Evolutionary conservation across 2,797 vertebrate genomes (phyloP), one percentile per base, ranked within the genome.

Genomic region (Bovichtus diacanthus): DNA sequence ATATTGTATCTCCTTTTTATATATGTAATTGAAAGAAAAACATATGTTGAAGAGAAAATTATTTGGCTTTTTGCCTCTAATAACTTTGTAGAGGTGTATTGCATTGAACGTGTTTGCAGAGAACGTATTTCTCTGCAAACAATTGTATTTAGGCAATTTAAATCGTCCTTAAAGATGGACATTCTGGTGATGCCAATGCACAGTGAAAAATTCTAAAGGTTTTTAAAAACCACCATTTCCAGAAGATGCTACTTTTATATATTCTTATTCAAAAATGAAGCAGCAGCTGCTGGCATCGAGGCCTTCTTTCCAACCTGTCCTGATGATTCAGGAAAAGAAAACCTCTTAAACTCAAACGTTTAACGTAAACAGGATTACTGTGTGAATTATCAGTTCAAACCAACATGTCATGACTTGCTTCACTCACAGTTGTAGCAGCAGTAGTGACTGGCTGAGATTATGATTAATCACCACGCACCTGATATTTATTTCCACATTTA

Each of bases 401-500:
- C 21, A 39, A 21, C 25, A 12, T 59, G 53, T 43, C 34, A 18
- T 4, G 41, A 54, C 54, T 68, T 70, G 51, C 41, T 59, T 58
- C 56, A 27, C 44, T 64, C 8, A 1, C 53, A 56, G 66, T 50
- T 68, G 68, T 67, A 18, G 6, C 41, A 29, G 25, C 58, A 34
- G 54, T 39, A 1, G 2, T 27, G n/a, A 21, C 67, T 36, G 31
- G 49, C 25, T 15, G 64, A 68, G 38, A 60, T 36, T 21, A 67
- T 51, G 11, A 76, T 74, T 55, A 78, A 66, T 80, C 38, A 78
- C 39, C 31, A 50, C 44, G 44, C 46, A 59, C 50, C 53, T 59
- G 9, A 74, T 80, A 41, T 78, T 75, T 51, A 58, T 65, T 71
- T 58, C 31, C 51, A 27, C 41, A 59, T 87, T 74, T 39, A 8